Base-by-base conservation (phyloP, 1,140 invertebrate species). In the Callitettix versicolor region DNA sequence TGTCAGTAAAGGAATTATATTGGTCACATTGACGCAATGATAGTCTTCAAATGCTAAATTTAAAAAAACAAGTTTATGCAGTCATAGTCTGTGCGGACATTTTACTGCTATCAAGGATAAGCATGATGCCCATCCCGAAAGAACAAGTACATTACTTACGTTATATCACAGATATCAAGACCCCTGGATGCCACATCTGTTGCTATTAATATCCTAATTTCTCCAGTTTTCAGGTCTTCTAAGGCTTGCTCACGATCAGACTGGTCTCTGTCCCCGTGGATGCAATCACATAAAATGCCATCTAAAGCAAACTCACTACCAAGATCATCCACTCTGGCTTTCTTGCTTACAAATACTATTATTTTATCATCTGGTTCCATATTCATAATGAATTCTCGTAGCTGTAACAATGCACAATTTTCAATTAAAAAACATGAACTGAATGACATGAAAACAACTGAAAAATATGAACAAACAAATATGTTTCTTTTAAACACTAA, bases 131-230 rank as follows among this genome's bases (percentile, higher is more conserved):
- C n/a, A n/a, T n/a, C n/a, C n/a, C n/a, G n/a, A n/a, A n/a, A n/a
- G n/a, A n/a, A n/a, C 4, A 40, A 79, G 92, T 88, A 91, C 69
- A 57, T 67, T 57, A 64, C 68, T 55, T 34, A 55, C 48, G 55
- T 57, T 17, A 52, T 43, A 33, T 57, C 49, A 40, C 36, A 47
- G 88, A 69, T 79, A 92, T 90, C 90, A 76, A 94, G 78, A 58
- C 91, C 91, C 67, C 91, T 76, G 53, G 91, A 89, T 57, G 91
- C 91, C 53, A 97, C 96, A 58, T 96, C 95, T 6, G 96, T 99
- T 33, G 96, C 96, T 21, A 99, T 94, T 21, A 99, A 78, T 66
- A 99, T 95, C 12, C 95, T 86, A 1, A 86, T 89, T 88, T 30
- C 76, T 76, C 90, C 89, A 55, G 72, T 74, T 63, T 84, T 84